Evolutionary conservation across 2,113 vertebrate species (phyloP).

Genomic region (Chunga burmeisteri): DNA sequence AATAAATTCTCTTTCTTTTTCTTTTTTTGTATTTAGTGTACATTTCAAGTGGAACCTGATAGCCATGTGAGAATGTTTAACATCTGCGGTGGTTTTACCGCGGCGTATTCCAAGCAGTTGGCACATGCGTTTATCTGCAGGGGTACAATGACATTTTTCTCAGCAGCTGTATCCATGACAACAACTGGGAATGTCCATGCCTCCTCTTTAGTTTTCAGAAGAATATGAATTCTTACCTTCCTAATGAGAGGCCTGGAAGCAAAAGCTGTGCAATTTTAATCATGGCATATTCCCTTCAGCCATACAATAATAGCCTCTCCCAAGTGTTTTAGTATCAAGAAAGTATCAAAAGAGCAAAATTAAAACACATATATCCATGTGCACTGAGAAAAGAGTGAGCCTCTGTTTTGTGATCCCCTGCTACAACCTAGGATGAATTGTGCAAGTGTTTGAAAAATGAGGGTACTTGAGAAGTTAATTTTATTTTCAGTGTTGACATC

Average conservation of each 20-base stretch:
- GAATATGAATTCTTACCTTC: constrained; percentile 28
- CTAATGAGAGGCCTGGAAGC: neutral
- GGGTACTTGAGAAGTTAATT: neutral
- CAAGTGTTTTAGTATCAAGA: neutral
- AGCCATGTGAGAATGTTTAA: neutral
- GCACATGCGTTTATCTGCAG: constrained; percentile 51
- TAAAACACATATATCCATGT: neutral
- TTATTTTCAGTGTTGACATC: neutral
- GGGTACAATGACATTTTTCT: constrained; percentile 71
- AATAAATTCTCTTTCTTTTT: neutral
- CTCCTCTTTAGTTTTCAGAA: constrained; percentile 23
- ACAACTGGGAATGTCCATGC: constrained; percentile 44
- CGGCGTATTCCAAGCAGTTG: neutral
- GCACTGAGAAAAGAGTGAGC: neutral
- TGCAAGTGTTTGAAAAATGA: neutral
- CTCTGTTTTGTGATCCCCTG: neutral
- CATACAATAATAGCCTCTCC: neutral
- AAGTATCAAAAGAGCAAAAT: neutral
- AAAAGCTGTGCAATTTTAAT: neutral
- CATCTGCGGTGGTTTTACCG: neutral
- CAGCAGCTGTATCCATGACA: constrained; percentile 65
- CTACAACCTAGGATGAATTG: neutral
- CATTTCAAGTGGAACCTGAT: neutral
- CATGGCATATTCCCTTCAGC: neutral
- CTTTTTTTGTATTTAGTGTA: neutral